phyloP scores from a whole-genome alignment of 2,113 vertebrate genomes.

The Cyanocitta stelleri region DNA sequence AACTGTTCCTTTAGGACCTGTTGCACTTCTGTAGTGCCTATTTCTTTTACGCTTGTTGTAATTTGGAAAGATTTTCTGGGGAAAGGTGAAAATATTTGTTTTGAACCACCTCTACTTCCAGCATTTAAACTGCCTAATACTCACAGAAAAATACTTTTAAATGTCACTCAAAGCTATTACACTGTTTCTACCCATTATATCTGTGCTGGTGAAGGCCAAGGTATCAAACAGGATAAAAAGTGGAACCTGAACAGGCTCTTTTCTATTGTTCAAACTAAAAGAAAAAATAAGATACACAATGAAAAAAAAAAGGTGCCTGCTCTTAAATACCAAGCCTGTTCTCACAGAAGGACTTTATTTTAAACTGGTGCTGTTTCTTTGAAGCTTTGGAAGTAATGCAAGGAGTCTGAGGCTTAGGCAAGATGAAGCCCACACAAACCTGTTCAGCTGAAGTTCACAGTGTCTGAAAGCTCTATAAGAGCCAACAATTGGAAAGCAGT shows the following conservation, averaged over 20 bases:
- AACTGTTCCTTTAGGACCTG: neutral
- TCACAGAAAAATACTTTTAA: neutral
- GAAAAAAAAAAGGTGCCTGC: fast-evolving
- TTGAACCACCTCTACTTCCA: neutral
- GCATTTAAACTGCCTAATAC: neutral
- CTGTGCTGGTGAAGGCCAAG: neutral
- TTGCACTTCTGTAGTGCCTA: neutral
- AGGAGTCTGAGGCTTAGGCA: neutral
- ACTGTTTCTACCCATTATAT: neutral
- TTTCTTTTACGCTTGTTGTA: neutral
- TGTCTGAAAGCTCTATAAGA: neutral
- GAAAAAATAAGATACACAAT: neutral
- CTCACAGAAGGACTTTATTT: neutral
- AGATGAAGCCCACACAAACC: neutral
- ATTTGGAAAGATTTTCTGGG: neutral
- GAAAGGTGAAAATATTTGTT: neutral
- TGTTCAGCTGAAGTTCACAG: neutral
- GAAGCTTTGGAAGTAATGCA: neutral
- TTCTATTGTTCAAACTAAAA: neutral
- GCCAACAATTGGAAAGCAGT: neutral
- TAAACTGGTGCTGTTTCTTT: neutral
- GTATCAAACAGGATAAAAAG: neutral
- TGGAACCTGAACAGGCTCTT: neutral
- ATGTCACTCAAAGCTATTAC: neutral
- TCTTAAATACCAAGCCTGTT: neutral